Evolutionary conservation across 2,888 invertebrate genomes (phyloP).

Genomic region (Tiphia femorata): DNA sequence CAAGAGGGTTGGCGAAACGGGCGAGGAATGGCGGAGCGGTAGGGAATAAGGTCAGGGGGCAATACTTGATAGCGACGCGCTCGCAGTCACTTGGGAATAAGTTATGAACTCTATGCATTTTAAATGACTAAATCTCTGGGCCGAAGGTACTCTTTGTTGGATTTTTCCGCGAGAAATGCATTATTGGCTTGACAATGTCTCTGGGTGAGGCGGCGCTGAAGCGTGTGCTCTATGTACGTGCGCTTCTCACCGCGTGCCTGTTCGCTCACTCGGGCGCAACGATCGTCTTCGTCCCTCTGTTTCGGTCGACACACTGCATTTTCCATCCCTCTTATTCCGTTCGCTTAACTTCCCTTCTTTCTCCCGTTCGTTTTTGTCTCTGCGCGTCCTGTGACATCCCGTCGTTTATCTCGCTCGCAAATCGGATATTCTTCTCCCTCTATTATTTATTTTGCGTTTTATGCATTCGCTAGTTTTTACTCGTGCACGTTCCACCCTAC

Average conservation of each 20-base stretch:
- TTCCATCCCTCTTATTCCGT: neutral
- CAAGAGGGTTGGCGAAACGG: conserved; percentile 17
- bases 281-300: too few relatives aligned
- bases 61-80: conserved; percentile 25
- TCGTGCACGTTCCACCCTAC: neutral
- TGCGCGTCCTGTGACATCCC: too few relatives aligned
- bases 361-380: too few relatives aligned
- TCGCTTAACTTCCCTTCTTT: neutral
- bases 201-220: conserved; percentile 15
- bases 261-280: too few relatives aligned
- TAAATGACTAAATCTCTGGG: conserved; percentile 62
- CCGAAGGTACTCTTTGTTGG: conserved; percentile 53
- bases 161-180: conserved; percentile 56
- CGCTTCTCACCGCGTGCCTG: too few relatives aligned
- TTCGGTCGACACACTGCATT: too few relatives aligned
- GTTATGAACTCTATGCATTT: conserved; percentile 66
- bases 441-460: too few relatives aligned
- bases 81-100: conserved; percentile 56
- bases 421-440: neutral
- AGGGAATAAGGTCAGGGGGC: conserved; percentile 15
- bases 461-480: neutral
- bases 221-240: conserved; percentile 27
- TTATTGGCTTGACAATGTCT: conserved; percentile 61
- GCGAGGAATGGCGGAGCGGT: conserved; percentile 1
- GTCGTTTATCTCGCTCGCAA: neutral